Base-by-base conservation (phyloP, 37 sponge, comb jelly and placozoan genomes). In the Cladorhizidae sp. region DNA sequence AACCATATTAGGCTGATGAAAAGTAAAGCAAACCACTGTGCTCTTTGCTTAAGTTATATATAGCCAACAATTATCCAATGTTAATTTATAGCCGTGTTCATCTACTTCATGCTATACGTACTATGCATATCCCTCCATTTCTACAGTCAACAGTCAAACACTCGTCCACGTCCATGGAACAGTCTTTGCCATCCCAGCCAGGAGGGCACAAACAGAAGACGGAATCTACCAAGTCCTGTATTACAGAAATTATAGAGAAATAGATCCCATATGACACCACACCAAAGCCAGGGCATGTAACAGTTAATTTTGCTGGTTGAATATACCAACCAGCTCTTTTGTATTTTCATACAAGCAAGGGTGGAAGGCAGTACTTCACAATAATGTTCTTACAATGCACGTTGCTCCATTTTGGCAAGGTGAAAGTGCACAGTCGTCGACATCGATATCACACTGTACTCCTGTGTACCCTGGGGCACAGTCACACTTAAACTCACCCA, bases 321-420 rank as follows among this genome's bases (percentile, higher is more conserved):
- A n/a, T n/a, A n/a, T n/a, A n/a, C n/a, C n/a, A n/a, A n/a, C n/a
- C n/a, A n/a, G n/a, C 9, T 41, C 11, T 71, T 18, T 7, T 7
- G 41, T 40, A 74, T 55, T 14, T 40, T 21, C 22, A 43, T 2
- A 40, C 3, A 42, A 72, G 20, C 28, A 22, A 72, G 12, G 11
- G 21, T 3, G 18, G 23, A 40, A 25, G 14, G 8, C 74, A 17
- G 22, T 55, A 51, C 56, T 51, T 22, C 14, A 25, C 21, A 11
- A 32, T 7, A 9, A 64, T 9, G 41, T 15, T 18, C 78, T 40
- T 78, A 78, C 78, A 3, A 67, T 43, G 21, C 81, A 80, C n/a
- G 79, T 85, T 33, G 73, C 86, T 51, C 74, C 80, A 61, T 86
- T 86, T 42, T 52, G 50, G 62, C 87, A 86, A 31, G 65, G 65